Percentiles rank a stretch among this genome's conserved stretches.
phyloP scores from a whole-genome alignment of 2,113 vertebrate species.

The Poecile atricapillus region DNA sequence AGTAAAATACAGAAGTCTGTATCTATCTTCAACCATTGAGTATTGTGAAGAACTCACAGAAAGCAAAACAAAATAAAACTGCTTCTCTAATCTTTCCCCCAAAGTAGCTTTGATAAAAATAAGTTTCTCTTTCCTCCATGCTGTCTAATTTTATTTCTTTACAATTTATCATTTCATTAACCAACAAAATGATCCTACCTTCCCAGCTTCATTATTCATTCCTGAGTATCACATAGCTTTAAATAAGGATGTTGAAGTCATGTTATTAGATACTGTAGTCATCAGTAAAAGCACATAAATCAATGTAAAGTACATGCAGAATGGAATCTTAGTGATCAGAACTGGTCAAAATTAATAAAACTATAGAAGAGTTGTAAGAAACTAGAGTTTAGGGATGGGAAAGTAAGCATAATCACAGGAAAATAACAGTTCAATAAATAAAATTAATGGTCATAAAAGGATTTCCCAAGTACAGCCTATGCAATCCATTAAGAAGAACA shows the following conservation, averaged over 20 bases:
- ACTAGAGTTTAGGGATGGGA: background rate
- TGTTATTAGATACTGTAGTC: background rate
- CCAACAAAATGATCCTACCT: background rate
- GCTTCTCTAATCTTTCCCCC: background rate
- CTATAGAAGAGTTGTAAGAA: background rate
- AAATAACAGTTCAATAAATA: background rate
- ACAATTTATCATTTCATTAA: conserved; percentile 1
- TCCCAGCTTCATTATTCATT: background rate
- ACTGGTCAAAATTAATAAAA: background rate
- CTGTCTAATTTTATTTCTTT: background rate
- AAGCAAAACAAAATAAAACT: background rate
- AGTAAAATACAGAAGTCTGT: background rate
- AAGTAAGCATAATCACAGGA: background rate
- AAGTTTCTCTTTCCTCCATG: background rate
- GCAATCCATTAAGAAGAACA: background rate
- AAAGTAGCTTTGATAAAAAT: background rate
- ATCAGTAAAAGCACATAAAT: background rate
- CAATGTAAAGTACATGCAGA: background rate
- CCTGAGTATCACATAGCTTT: background rate
- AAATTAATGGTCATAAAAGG: background rate
- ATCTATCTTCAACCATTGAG: background rate
- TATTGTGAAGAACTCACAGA: background rate
- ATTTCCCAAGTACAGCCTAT: background rate
- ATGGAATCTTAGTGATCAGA: background rate
- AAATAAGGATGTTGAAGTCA: background rate